These are phyloP conservation scores for Zoroaster sp. DNA, from an alignment of 53 echinoderm and acorn worm genomes.

Conservation along the genomic window DNA sequence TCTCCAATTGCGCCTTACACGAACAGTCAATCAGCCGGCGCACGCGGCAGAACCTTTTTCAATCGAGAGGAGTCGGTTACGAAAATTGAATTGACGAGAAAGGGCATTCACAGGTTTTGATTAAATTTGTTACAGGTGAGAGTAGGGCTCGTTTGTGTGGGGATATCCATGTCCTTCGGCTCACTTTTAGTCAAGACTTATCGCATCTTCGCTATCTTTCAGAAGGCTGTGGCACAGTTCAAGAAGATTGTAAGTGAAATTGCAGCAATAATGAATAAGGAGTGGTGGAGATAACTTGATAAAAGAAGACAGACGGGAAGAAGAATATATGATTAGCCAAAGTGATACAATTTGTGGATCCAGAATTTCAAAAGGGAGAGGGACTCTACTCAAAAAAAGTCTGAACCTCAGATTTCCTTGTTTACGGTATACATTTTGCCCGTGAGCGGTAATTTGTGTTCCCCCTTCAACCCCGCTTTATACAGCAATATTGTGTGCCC, in stretches of 20 bases:
- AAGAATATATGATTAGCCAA: not conserved
- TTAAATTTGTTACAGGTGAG: slow-evolving; percentile 26
- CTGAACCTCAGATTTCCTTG: no score
- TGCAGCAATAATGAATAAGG: not conserved
- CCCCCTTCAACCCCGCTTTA: no score
- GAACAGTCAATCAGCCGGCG: no score
- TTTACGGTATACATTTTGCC: no score
- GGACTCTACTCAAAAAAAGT: no score
- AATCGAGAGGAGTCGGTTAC: not conserved
- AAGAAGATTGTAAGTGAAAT: slow-evolving; percentile 63
- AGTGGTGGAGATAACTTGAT: not conserved
- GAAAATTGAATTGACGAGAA: not conserved
- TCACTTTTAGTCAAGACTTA: slow-evolving; percentile 64
- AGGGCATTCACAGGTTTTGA: not conserved
- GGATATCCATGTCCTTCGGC: slow-evolving; percentile 64
- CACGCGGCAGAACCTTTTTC: no score
- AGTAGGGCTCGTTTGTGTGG: slow-evolving; percentile 46
- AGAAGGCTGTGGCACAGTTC: slow-evolving; percentile 59
- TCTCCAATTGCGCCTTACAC: no score
- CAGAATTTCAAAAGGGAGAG: no score
- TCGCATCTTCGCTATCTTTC: slow-evolving; percentile 71
- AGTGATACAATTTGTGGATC: no score
- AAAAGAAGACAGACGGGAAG: not conserved
- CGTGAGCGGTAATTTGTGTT: no score
- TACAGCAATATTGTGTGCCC: no score